These are phyloP conservation scores for Stenichneumon culpator DNA, from an alignment of 2,888 invertebrate species.

Conservation along the genomic window DNA sequence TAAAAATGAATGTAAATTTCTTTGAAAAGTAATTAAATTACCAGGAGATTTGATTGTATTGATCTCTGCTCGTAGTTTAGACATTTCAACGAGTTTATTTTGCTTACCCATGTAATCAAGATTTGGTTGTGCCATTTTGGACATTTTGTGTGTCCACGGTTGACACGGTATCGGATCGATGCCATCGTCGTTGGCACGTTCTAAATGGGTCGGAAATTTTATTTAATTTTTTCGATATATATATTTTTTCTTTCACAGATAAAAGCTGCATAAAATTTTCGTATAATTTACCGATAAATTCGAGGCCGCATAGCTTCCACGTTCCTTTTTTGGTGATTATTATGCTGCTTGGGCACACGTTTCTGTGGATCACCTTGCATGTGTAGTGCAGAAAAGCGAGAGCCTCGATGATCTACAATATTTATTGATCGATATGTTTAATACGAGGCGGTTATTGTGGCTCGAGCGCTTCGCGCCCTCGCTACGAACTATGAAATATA, in stretches of 20 bases:
- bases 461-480: too few relatives aligned
- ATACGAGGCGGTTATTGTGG: not conserved
- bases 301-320: conserved; percentile 98
- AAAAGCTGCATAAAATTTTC: conserved; percentile 73
- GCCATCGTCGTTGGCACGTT: conserved; percentile 85
- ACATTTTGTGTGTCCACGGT: conserved; percentile 96
- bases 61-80: not conserved
- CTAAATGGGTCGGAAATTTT: conserved; percentile 85
- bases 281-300: conserved; percentile 92
- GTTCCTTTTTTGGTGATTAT: conserved; percentile 96
- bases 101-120: conserved; percentile 95
- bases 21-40: not conserved
- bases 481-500: too few relatives aligned
- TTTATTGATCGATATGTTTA: conserved; percentile 1
- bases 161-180: conserved; percentile 89
- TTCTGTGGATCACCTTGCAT: conserved; percentile 95
- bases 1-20: not conserved
- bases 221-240: not conserved
- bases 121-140: conserved; percentile 97
- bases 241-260: not conserved
- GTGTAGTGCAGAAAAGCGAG: conserved; percentile 96
- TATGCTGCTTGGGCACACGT: conserved; percentile 97
- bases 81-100: not conserved
- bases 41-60: not conserved
- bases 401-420: conserved; percentile 96